Base-by-base conservation (phyloP, 2,113 vertebrate species). In the Ailuropoda melanoleuca region DNA sequence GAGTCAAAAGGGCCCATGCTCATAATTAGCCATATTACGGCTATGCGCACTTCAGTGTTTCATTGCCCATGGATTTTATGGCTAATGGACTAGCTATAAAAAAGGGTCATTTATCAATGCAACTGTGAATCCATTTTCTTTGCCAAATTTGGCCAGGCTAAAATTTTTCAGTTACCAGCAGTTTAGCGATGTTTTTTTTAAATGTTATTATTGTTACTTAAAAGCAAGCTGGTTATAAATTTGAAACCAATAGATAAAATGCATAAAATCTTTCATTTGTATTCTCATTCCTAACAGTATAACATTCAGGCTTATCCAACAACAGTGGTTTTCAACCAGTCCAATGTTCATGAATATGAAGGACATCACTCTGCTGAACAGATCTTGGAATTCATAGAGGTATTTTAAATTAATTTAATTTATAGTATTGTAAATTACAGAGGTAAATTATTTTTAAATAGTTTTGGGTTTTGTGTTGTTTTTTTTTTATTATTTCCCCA, bases 251-350 rank as follows among this genome's bases (percentile, higher is more conserved):
- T 43, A 29, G 80, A 17, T 92, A 64, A 82, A 89, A 75, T 92
- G 21, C 26, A 50, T 88, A 80, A 93, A 85, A 50, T 74, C 26
- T 75, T 75, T 90, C 85, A 93, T 93, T 68, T 89, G 13, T 95
- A 14, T 75, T 98, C 78, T 98, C 81, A 58, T 97, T 97, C 97
- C 95, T 96, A 10, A 93, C 98, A 99, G 99, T 99, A 99, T 98
- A 99, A 99, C 56, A 99, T 99, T 93, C 99, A 99, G 93, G 99
- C 99, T n/a, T 99, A 99, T 97, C 99, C 99, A 92, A 99, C 99
- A 53, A 99, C 99, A 0, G 99, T 99, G 13, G 99, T 99, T 77
- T 99, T 99, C 97, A 99, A 99, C 92, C 99, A 99, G 87, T 99
- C 99, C 77, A 99, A 98, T 80, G 96, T 99, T 89, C 99, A 99